Base-by-base conservation (phyloP, 2,797 vertebrate genomes). In the Poeciliopsis gracilis region DNA sequence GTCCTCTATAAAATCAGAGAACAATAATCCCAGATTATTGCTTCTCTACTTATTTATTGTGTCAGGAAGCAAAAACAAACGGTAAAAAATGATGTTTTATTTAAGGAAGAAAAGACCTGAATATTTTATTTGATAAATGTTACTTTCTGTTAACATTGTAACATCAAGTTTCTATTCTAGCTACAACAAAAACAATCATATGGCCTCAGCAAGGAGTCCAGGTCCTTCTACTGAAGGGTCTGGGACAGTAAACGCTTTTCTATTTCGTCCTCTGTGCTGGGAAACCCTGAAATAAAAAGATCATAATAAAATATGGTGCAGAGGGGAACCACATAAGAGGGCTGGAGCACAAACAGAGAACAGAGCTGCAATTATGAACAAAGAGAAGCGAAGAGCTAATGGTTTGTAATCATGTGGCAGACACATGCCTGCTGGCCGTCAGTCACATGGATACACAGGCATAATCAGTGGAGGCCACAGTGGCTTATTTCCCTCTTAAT, bases 271-370 rank as follows among this genome's bases (percentile, higher is more conserved):
- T 25, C 12, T 61, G 49, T 67, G 73, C 76, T 89, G 87, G 73
- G 90, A 89, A 90, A 86, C 67, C 43, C 76, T 18, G 47, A n/a
- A 69, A 76, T 41, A 75, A 66, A 83, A 88, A 78, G 59, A 33
- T 76, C 45, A n/a, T 15, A 7, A 33, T 28, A 16, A 16, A 46
- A 82, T 25, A 18, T 41, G 57, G 83, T 67, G 73, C 49, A 0
- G 0, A 75, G 61, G 57, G 76, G 75, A 70, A 66, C 69, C 69
- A 72, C 51, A 63, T 51, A 33, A 74, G 70, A 74, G 33, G 13
- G 9, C 25, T 53, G 57, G 61, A 4, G 51, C 72, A 67, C 63
- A 67, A 67, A 67, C 63, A 11, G 20, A 69, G 66, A 25, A 43
- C 20, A 69, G 66, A 23, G 25, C 66, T 3, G 12, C 38, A 38